These are phyloP conservation scores for Lepidurus packardi DNA, from an alignment of 1,140 invertebrate species.

Conservation along the genomic window DNA sequence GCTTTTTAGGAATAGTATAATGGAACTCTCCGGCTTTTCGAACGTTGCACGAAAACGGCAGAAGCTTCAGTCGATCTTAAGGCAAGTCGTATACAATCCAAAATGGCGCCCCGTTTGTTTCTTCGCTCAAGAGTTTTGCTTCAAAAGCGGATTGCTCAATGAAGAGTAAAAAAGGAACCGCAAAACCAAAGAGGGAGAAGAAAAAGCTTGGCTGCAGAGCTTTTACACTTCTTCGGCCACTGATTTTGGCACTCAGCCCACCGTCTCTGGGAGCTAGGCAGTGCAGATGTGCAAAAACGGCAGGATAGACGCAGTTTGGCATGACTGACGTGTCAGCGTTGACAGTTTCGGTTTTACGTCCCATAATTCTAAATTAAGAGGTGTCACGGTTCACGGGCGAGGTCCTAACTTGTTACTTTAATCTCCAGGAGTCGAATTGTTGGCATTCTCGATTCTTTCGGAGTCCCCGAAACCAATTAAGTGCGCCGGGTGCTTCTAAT, in stretches of 20 bases:
- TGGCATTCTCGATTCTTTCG: not conserved
- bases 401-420: not conserved
- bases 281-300: not conserved
- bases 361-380: slow-evolving; percentile 13
- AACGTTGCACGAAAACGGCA: no score
- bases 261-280: not conserved
- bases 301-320: not conserved
- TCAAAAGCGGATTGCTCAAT: no score
- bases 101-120: no score
- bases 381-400: not conserved
- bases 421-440: not conserved
- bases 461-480: not conserved
- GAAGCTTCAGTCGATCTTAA: no score
- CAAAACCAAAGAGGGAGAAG: not conserved
- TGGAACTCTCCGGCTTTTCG: no score
- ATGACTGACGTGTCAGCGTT: not conserved
- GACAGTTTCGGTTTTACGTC: slow-evolving; percentile 9
- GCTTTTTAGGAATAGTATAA: no score
- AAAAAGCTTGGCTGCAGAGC: not conserved
- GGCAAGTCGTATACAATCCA: no score
- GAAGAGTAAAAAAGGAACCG: not conserved
- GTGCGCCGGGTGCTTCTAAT: not conserved
- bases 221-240: no score
- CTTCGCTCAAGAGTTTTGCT: no score
- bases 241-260: not conserved